Evolutionary conservation across 1,140 invertebrate genomes (phyloP).

Genomic region (Drosophila pallidifrons): DNA sequence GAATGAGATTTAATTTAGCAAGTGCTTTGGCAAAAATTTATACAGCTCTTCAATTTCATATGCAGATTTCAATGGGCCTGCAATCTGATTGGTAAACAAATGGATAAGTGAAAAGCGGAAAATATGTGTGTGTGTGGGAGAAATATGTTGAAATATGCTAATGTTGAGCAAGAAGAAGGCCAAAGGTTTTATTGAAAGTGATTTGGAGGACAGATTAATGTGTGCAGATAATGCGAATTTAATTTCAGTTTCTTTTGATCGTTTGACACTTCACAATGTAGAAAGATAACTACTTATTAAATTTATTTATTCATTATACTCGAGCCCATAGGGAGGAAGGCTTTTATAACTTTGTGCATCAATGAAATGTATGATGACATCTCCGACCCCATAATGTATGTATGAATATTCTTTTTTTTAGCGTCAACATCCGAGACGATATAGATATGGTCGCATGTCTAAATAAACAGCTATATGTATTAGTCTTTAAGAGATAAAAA

Average conservation of each 20-base stretch:
- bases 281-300: too few species aligned
- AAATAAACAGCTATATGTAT: too few species aligned
- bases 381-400: too few species aligned
- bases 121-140: neutral
- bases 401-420: too few species aligned
- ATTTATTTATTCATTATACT: too few species aligned
- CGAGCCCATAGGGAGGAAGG: too few species aligned
- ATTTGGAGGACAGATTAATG: neutral
- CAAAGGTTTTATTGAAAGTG: neutral
- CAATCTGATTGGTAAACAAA: neutral
- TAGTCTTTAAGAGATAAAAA: too few species aligned
- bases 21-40: slow-evolving; percentile 12
- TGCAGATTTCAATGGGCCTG: slow-evolving; percentile 6
- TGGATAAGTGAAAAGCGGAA: neutral
- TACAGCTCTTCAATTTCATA: neutral
- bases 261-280: too few species aligned
- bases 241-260: neutral
- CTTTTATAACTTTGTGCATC: too few species aligned
- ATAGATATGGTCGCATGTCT: too few species aligned
- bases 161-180: neutral
- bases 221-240: neutral
- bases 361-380: too few species aligned
- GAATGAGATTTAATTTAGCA: slow-evolving; percentile 53
- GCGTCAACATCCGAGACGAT: too few species aligned
- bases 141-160: slow-evolving; percentile 1